Conservation (phyloP, 2,888 invertebrate genomes). For the Neoaliturus tenellus region DNA sequence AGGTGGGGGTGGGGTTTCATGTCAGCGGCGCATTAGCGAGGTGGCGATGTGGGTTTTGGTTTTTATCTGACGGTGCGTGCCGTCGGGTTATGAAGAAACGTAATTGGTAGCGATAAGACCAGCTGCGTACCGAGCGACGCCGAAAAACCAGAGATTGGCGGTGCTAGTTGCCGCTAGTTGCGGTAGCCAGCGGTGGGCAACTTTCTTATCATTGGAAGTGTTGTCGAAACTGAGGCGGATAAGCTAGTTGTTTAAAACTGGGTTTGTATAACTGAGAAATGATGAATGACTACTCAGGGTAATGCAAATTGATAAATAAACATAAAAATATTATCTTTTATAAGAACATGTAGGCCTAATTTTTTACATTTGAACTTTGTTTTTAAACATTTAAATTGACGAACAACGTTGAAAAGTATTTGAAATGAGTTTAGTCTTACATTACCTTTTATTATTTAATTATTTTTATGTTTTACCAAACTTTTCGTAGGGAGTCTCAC, state of each 20-base stretch:
- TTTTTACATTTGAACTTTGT: no score
- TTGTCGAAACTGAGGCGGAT: neutral
- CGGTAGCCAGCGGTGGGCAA: neutral
- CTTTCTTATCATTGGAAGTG: neutral
- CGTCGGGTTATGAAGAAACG: conserved; percentile 38
- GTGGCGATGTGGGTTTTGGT: neutral
- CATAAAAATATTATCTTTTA: no score
- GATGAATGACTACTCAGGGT: no score
- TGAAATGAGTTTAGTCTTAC: no score
- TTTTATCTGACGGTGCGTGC: conserved; percentile 39
- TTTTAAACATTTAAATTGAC: no score
- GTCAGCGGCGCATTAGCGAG: conserved; percentile 17
- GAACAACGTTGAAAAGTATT: no score
- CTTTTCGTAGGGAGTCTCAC: no score
- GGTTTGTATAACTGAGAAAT: no score
- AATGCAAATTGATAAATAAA: no score
- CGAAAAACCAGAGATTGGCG: conserved; percentile 20
- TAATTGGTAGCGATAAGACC: conserved; percentile 21
- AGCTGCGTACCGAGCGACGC: conserved; percentile 45
- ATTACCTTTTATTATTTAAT: no score
- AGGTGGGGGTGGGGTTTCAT: neutral
- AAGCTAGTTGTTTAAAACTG: neutral
- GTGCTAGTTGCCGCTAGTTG: neutral
- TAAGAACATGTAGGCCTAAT: no score
- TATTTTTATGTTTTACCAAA: no score